A percentile compares a stretch with the other conserved stretches of the same genome.
phyloP scores from a whole-genome alignment of 2,113 vertebrate genomes.

The Poicephalus meyeri region DNA sequence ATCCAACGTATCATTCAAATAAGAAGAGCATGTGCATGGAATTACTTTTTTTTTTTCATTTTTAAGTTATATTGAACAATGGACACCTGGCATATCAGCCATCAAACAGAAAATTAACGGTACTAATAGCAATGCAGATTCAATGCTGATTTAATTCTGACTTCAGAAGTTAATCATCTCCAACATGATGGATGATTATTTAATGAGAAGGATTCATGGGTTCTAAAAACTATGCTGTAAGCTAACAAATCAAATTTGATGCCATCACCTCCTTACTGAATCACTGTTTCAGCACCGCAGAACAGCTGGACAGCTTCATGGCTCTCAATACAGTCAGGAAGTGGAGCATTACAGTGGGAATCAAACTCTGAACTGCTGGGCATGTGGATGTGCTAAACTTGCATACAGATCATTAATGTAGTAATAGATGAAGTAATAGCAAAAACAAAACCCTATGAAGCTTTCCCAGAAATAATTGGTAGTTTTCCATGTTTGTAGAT shows the following conservation, averaged over 20 bases:
- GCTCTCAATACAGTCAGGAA: constrained; percentile 19
- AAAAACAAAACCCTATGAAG: neutral
- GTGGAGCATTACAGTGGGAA: neutral
- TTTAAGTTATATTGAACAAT: constrained; percentile 36
- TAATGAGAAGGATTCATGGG: constrained; percentile 55
- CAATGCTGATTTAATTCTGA: constrained; percentile 61
- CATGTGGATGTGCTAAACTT: neutral
- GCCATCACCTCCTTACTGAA: constrained; percentile 22
- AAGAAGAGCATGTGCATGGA: neutral
- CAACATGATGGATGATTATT: constrained; percentile 47
- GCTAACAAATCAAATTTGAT: constrained; percentile 40
- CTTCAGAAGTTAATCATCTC: constrained; percentile 60
- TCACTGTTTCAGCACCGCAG: neutral
- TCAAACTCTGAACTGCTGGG: neutral
- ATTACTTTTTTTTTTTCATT: constrained; percentile 26
- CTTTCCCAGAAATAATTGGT: neutral
- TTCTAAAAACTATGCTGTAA: constrained; percentile 56
- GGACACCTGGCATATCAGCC: constrained; percentile 30
- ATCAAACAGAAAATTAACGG: constrained; percentile 37
- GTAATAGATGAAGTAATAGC: neutral
- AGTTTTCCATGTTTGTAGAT: neutral
- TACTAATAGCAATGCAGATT: neutral
- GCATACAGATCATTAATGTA: neutral
- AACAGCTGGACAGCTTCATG: neutral
- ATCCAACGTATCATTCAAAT: constrained; percentile 8